Base-by-base conservation (phyloP, 2,888 invertebrate species). In the Thera britannica region DNA sequence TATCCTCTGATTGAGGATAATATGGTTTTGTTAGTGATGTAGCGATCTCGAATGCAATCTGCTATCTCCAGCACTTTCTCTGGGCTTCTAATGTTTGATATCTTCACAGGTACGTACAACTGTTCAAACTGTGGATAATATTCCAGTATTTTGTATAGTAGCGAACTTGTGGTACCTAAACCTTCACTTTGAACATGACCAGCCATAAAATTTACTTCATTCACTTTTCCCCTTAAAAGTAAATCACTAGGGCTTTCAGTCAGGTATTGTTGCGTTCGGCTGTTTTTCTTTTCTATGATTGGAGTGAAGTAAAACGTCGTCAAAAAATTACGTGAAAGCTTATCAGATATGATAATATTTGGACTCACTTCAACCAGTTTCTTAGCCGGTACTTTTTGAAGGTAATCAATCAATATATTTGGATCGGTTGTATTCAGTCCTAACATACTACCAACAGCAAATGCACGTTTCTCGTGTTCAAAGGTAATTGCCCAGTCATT, bases 381-480 rank as follows among this genome's bases (percentile, higher is more conserved):
- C 35, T 73, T 52, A 0, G 62, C 65, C 0, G 75, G 72, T 44
- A 65, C n/a, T 0, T 36, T 64, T 66, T 62, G 65, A 9, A 75
- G 55, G 62, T 62, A 69, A 12, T 67, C 62, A 51, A 72, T 62
- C 3, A 74, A 54, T 49, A 65, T 49, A 36, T 68, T 34, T 3
- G 71, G 59, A 63, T 81, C 72, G 35, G 68, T 65, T 0, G 80
- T 78, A 8, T 77, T 65, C 41, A 75, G 63, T 3, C 81, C 83
- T 6, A 82, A 62, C 46, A 72, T 68, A 58, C 75, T 73, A 0
- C 79, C 81, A 4, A 81, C 72, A 9, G 73, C 63, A 23, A 82
- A 73, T 4, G 80, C 82, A 41, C 82, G 51, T 38, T 67, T 67
- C 3, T 59, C 38, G 46, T 70, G 68, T 34, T 72, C 55, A n/a